A percentile compares a stretch with the other conserved stretches of the same genome.
Evolutionary conservation across 2,888 invertebrate genomes (phyloP).

Genomic region (Tyria jacobaeae): DNA sequence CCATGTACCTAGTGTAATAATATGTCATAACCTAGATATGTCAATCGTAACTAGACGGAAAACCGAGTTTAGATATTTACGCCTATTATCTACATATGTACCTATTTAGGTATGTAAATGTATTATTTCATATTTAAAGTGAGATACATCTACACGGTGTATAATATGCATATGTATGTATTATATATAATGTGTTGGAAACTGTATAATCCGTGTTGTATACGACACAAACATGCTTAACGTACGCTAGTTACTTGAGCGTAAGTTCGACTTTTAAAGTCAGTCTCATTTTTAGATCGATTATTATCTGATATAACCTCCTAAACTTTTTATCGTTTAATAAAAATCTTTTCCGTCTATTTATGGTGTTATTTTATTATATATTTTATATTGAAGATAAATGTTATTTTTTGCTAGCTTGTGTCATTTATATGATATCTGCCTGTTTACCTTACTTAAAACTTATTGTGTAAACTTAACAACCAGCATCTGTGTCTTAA

Average conservation of each 20-base stretch:
- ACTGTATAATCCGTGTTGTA: too few species aligned
- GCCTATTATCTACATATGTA: not conserved
- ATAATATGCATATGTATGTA: too few species aligned
- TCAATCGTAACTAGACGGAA: constrained; percentile 8
- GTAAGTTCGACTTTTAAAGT: too few species aligned
- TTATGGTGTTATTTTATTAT: not conserved
- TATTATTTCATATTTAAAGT: not conserved
- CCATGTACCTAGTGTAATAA: constrained; percentile 44
- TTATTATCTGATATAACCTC: not conserved
- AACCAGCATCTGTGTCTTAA: not conserved
- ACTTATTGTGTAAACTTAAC: not conserved
- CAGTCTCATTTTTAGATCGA: too few species aligned
- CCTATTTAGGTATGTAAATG: not conserved
- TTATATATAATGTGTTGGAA: too few species aligned
- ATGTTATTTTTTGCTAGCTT: not conserved
- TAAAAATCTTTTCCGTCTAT: not conserved
- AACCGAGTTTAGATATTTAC: not conserved
- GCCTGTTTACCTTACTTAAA: not conserved
- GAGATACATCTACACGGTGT: too few species aligned
- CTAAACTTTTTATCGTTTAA: not conserved
- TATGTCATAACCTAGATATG: not conserved
- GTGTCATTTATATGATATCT: not conserved
- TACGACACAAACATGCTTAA: not conserved
- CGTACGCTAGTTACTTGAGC: too few species aligned
- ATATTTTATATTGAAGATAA: not conserved